Evolutionary conservation across 2,113 vertebrate genomes (phyloP), one percentile per base, ranked within the genome.

Genomic region (Opisthocomus hoazin): DNA sequence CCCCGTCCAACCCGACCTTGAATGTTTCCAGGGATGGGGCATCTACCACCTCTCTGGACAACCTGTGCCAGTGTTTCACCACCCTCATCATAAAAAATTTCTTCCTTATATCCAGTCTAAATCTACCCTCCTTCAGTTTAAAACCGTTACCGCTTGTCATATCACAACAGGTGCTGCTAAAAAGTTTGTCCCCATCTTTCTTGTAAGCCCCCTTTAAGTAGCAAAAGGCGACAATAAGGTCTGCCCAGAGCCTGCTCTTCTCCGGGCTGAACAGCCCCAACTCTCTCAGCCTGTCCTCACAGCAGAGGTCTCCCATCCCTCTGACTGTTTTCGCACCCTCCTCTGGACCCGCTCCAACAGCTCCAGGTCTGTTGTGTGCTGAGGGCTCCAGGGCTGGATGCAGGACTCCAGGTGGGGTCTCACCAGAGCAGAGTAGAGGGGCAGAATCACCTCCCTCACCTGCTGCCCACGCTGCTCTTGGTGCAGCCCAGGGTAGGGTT

Each of bases 301-400:
- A 16, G 70, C 2, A 61, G 37, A 91, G 23, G 11, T 32, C 15
- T 4, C 58, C 65, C 70, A 54, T 4, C 7, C 3, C 32, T 36
- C 13, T 7, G 8, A 58, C 4, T 10, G 5, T 50, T 21, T 29
- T 20, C 1, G 2, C 48, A 50, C 4, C 24, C 39, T 70, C 21
- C 23, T 58, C 74, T 71, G 39, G 53, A 29, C 53, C 6, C 6
- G 3, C 46, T 21, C 32, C 27, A 65, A n/a, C 5, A 39, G 27
- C 2, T 37, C 51, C 27, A 3, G 2, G 5, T 21, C 48, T 16
- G 17, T 63, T n/a, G 7, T 8, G 1, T 5, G 2, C 5, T 58
- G 20, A n/a, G n/a, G 11, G 16, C 22, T 5, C 26, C 77, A 37
- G 37, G 73, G 46, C 13, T 32, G 43, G 43, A 48, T 1, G 5